A percentile compares a stretch with the other conserved stretches of the same genome.
These are phyloP conservation scores for Pseudopleuronectes americanus DNA, from an alignment of 2,797 vertebrate genomes.

Conservation along the genomic window DNA sequence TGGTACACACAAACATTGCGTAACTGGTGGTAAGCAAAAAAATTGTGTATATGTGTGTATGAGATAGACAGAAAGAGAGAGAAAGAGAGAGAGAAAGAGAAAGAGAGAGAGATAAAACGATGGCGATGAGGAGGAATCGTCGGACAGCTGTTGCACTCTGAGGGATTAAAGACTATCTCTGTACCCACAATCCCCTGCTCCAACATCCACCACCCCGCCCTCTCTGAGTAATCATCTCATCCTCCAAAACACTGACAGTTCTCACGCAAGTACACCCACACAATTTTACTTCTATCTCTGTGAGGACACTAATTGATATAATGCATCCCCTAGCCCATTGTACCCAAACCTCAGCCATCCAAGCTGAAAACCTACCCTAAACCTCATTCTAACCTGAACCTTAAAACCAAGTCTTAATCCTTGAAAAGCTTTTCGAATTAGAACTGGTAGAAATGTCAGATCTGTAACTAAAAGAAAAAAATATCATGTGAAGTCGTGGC, in stretches of 20 bases:
- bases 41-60: not conserved
- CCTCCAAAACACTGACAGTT: slow-evolving; percentile 43
- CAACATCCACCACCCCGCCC: slow-evolving; percentile 50
- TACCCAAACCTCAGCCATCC: too few relatives aligned
- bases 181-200: slow-evolving; percentile 64
- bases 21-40: not conserved
- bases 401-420: too few relatives aligned
- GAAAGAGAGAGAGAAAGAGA: not conserved
- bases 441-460: too few relatives aligned
- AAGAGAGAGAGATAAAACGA: not conserved
- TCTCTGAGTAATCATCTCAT: slow-evolving; percentile 63
- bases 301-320: not conserved
- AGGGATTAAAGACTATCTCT: slow-evolving; percentile 68
- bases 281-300: not conserved
- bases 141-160: slow-evolving; percentile 64
- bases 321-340: too few relatives aligned
- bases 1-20: too few relatives aligned
- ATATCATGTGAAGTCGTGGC: too few relatives aligned
- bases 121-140: slow-evolving; percentile 3
- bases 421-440: too few relatives aligned
- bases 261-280: slow-evolving; percentile 20
- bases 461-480: too few relatives aligned
- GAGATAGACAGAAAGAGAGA: not conserved
- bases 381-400: too few relatives aligned
- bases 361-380: too few relatives aligned